Percentiles rank a stretch among this genome's conserved stretches.
phyloP scores from a whole-genome alignment of 2,113 vertebrate species.

The Neodontobutis hainanensis region DNA sequence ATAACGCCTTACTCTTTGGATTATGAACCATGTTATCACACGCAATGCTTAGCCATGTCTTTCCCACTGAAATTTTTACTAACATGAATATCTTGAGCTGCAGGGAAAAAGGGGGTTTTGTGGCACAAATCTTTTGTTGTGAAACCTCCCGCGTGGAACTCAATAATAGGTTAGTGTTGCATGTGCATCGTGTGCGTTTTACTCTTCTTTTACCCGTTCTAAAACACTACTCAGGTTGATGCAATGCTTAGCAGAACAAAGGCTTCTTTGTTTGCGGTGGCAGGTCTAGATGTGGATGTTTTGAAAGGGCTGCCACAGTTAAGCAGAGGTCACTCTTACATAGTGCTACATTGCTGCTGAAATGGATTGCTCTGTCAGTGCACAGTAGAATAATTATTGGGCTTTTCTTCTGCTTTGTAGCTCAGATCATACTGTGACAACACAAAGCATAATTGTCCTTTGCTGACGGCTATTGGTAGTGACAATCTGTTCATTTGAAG shows the following conservation, averaged over 20 bases:
- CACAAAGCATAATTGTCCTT: conserved; percentile 43
- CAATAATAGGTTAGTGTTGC: conserved; percentile 59
- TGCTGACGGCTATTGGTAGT: conserved; percentile 46
- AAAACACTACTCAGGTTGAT: conserved; percentile 42
- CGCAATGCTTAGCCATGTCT: conserved; percentile 26
- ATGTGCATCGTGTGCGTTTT: conserved; percentile 27
- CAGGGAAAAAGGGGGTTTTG: conserved; percentile 49
- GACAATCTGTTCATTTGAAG: conserved; percentile 57
- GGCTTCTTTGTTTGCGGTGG: conserved; percentile 43
- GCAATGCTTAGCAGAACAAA: conserved; percentile 53
- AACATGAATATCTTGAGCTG: conserved; percentile 46
- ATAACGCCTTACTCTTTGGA: conserved; percentile 25
- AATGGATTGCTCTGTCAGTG: conserved; percentile 32
- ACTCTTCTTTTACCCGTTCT: conserved; percentile 47
- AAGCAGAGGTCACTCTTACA: conserved; percentile 50
- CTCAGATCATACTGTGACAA: conserved; percentile 33
- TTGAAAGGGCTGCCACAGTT: conserved; percentile 43
- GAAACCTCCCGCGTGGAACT: conserved; percentile 57
- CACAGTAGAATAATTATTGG: conserved; percentile 41
- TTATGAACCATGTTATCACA: conserved; percentile 59
- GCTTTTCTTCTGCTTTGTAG: conserved; percentile 24
- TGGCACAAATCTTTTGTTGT: conserved; percentile 45
- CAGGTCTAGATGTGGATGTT: conserved; percentile 47
- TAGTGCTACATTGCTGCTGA: conserved; percentile 27
- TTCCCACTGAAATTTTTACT: conserved; percentile 35